A percentile compares a stretch with the other conserved stretches of the same genome.
Evolutionary conservation across 2,113 vertebrate genomes (phyloP).

Genomic region (Bothrops jararaca): DNA sequence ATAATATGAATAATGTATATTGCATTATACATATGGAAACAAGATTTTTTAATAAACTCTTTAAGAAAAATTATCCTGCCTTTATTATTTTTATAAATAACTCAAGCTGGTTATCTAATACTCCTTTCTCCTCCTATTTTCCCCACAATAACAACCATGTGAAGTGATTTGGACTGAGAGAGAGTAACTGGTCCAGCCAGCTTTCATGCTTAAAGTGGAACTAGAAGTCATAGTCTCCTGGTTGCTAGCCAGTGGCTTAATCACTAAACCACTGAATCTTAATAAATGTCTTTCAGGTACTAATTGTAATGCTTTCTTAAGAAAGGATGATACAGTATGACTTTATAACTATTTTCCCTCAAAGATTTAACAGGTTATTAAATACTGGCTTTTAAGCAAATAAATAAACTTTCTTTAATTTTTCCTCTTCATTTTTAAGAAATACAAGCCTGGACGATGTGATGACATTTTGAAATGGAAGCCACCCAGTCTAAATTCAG

Average conservation of each 20-base stretch:
- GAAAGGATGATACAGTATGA: slow-evolving; percentile 42
- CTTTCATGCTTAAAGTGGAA: background rate
- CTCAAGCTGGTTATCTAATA: background rate
- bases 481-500: slow-evolving; percentile 95
- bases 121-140: background rate
- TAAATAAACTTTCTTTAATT: slow-evolving; percentile 57
- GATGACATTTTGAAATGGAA: slow-evolving; percentile 99
- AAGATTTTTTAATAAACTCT: background rate
- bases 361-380: slow-evolving; percentile 45
- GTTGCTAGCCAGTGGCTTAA: background rate
- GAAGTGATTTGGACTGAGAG: background rate
- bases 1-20: background rate
- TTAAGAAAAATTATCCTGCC: background rate
- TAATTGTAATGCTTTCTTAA: slow-evolving; percentile 21
- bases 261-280: background rate
- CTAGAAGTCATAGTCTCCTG: background rate
- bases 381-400: slow-evolving; percentile 53
- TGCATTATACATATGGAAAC: background rate
- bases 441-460: slow-evolving; percentile 92
- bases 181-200: background rate
- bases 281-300: background rate
- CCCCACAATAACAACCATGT: background rate
- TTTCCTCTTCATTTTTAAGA: slow-evolving; percentile 74
- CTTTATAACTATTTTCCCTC: slow-evolving; percentile 40
- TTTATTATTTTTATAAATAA: background rate